Evolutionary conservation across 2,888 invertebrate genomes (phyloP).

Genomic region (Azorinus chamasolen): DNA sequence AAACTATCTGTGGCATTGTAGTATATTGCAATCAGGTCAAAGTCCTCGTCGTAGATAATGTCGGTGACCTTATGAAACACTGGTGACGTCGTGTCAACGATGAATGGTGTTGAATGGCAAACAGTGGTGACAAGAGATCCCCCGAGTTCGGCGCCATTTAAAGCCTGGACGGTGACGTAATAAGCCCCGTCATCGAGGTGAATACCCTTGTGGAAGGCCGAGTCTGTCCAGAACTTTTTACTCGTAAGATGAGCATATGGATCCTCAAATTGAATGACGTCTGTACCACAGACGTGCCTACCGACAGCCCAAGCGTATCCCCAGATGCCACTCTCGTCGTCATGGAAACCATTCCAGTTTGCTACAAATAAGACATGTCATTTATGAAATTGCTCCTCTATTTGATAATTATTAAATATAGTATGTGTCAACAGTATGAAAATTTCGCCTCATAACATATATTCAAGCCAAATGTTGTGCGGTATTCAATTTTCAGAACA

Average conservation of each 20-base stretch:
- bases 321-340: constrained; percentile 76
- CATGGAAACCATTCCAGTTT: constrained; percentile 78
- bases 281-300: constrained; percentile 63
- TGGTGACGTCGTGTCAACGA: constrained; percentile 74
- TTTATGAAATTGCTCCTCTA: not conserved
- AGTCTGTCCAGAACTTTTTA: constrained; percentile 74
- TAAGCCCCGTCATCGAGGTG: constrained; percentile 73
- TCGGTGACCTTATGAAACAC: constrained; percentile 65
- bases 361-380: constrained; percentile 58
- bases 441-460: too few relatives aligned
- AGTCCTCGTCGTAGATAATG: constrained; percentile 75
- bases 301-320: constrained; percentile 78
- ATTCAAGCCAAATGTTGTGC: too few relatives aligned
- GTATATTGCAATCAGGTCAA: constrained; percentile 72
- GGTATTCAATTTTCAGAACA: too few relatives aligned
- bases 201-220: constrained; percentile 69
- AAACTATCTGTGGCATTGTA: constrained; percentile 67
- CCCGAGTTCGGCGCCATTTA: constrained; percentile 71
- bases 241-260: constrained; percentile 71
- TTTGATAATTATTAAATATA: not conserved
- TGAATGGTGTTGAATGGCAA: constrained; percentile 73
- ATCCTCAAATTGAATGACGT: constrained; percentile 66
- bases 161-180: constrained; percentile 74
- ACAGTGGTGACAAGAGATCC: constrained; percentile 76
- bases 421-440: too few relatives aligned